Evolutionary conservation across 2,888 invertebrate genomes (phyloP).

Genomic region (Unio pictorum): DNA sequence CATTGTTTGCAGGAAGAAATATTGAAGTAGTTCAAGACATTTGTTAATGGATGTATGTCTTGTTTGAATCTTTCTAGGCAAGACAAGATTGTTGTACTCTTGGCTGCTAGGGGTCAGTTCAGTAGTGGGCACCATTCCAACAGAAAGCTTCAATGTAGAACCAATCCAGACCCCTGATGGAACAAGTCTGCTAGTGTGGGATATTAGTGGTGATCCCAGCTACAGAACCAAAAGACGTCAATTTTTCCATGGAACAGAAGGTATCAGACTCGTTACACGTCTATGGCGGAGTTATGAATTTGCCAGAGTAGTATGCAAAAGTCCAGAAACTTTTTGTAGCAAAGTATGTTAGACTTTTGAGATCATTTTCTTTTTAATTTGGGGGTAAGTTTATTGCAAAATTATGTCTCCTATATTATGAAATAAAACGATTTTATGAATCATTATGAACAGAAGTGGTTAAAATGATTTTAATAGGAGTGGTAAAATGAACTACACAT

Average conservation of each 20-base stretch:
- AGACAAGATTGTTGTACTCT: slow-evolving; percentile 21
- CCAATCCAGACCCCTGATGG: slow-evolving; percentile 3
- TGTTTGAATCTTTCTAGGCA: slow-evolving; percentile 10
- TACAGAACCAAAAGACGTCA: slow-evolving; percentile 16
- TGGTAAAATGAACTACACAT: too few species aligned
- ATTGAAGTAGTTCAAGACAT: too few species aligned
- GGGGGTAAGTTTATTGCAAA: too few species aligned
- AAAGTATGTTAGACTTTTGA: not conserved
- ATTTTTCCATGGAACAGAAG: slow-evolving; percentile 27
- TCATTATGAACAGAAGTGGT: too few species aligned
- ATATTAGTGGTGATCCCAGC: slow-evolving; percentile 14
- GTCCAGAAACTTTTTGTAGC: not conserved
- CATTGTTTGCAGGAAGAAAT: too few species aligned
- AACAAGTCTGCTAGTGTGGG: slow-evolving; percentile 14
- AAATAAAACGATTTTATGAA: too few species aligned
- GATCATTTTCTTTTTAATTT: not conserved
- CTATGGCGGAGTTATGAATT: not conserved
- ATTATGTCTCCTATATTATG: too few species aligned
- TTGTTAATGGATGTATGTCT: too few species aligned
- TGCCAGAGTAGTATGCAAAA: not conserved
- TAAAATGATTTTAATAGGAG: too few species aligned
- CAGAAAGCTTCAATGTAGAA: slow-evolving; percentile 24
- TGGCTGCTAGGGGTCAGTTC: slow-evolving; percentile 16
- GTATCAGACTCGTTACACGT: slow-evolving; percentile 2
- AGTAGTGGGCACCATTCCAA: slow-evolving; percentile 14